Evolutionary conservation across 2,797 vertebrate genomes (phyloP), one percentile per base, ranked within the genome.

Genomic region (Microcaecilia unicolor): DNA sequence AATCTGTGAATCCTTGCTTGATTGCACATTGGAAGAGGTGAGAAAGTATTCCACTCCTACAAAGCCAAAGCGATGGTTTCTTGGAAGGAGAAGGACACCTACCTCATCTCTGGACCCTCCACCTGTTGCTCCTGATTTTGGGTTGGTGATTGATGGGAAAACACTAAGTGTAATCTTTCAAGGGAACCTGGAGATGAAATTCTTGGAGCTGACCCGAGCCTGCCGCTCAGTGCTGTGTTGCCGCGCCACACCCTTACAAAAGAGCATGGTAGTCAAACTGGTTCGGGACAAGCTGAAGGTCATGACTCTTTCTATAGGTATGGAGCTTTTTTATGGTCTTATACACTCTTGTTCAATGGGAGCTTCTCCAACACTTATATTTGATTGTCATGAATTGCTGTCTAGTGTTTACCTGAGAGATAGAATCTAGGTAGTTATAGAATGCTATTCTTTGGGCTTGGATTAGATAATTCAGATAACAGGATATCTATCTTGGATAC

Each of bases 301-400:
- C 57, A 91, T 93, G 91, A 91, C 91, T 4, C 83, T 97, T 1
- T 86, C 94, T 1, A 80, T 97, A 70, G 95, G 94, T 98, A 80
- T 63, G n/a, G n/a, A n/a, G n/a, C n/a, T n/a, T n/a, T n/a, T n/a
- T n/a, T n/a, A n/a, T n/a, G n/a, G n/a, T n/a, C n/a, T n/a, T n/a
- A n/a, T n/a, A n/a, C n/a, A n/a, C n/a, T n/a, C n/a, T n/a, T n/a
- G n/a, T n/a, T n/a, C n/a, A n/a, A n/a, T n/a, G n/a, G n/a, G n/a
- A n/a, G n/a, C n/a, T n/a, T n/a, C n/a, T n/a, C n/a, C n/a, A n/a
- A n/a, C n/a, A n/a, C n/a, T n/a, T n/a, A n/a, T n/a, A n/a, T n/a
- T n/a, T n/a, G n/a, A n/a, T n/a, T n/a, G n/a, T n/a, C n/a, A n/a
- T n/a, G n/a, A n/a, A n/a, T n/a, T n/a, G n/a, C n/a, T n/a, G n/a